These are phyloP conservation scores for Oreochromis niloticus DNA, from an alignment of 2,113 vertebrate species.

Conservation along the genomic window DNA sequence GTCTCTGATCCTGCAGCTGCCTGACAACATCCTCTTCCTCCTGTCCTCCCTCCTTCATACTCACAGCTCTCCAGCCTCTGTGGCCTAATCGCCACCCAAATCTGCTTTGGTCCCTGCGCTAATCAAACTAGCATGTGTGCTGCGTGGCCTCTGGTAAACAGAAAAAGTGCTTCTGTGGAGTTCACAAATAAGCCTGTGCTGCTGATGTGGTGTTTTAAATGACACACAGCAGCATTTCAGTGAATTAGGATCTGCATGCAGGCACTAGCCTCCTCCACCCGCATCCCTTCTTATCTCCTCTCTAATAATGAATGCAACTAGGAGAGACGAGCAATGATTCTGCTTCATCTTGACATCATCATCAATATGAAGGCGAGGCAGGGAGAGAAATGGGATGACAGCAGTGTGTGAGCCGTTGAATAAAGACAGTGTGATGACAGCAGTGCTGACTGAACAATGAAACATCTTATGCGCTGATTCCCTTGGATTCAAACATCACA, in stretches of 20 bases:
- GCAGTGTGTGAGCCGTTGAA: not conserved
- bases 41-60: not conserved
- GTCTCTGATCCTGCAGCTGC: not conserved
- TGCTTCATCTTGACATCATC: conserved; percentile 2
- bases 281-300: not conserved
- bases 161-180: not conserved
- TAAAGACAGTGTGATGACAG: not conserved
- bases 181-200: not conserved
- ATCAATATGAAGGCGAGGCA: not conserved
- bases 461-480: not conserved
- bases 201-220: not conserved
- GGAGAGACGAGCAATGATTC: not conserved
- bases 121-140: not conserved
- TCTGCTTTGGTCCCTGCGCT: not conserved
- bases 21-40: not conserved
- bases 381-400: not conserved
- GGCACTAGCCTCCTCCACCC: not conserved
- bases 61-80: not conserved
- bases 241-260: not conserved
- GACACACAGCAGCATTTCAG: not conserved
- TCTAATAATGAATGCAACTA: not conserved
- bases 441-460: not conserved
- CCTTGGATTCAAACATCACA: not conserved
- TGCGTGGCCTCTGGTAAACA: not conserved
- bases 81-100: not conserved